Base-by-base conservation (phyloP, 1,140 invertebrate species). In the Drosophila serrata region DNA sequence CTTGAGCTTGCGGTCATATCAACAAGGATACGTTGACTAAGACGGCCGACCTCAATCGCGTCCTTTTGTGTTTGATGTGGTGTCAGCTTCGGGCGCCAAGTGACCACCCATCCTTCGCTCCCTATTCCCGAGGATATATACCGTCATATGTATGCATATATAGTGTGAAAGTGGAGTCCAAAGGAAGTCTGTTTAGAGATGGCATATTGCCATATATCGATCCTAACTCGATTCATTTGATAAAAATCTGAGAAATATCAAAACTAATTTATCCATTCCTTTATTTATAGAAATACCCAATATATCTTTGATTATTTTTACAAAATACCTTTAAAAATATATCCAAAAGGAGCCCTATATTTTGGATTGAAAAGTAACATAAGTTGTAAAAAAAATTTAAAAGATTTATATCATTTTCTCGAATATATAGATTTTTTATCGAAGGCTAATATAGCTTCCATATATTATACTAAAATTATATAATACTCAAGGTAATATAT, bases 1-100 rank as follows among this genome's bases (percentile, higher is more conserved):
- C 69, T 73, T 49, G 65, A 49, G 69, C 69, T 72, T 73, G 69
- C 67, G 69, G 69, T 72, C 43, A 73, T 35, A 73, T 73, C 69
- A 72, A 73, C 69, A 72, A 72, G 69, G 69, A 73, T 59, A 42
- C 69, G 53, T 49, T 59, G 65, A 33, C 67, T 72, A 73, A 73
- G 69, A 49, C 46, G 65, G 22, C 12, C 35, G 53, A 57, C 67
- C 69, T 72, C 69, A 73, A 72, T 73, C 69, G 67, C 69, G 67
- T 72, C 69, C 67, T 73, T 73, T 69, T 69, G 53, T 43, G 69
- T 58, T 72, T 69, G 67, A 72, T 73, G 43, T 67, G 42, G 31
- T 46, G 60, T 65, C 63, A 64, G 61, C 56, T 64, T 61, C 15
- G 56, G 61, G 61, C 61, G 19, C 37, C 33, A 24, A 24, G 17